These are phyloP conservation scores for Ovis aries DNA, from an alignment of 2,113 vertebrate genomes.

Conservation along the genomic window ARS-UI_Ramb_v3.0 NC_056080.1:137737501-137738000, in stretches of 20 bases:
- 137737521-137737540: not conserved
- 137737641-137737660: not conserved
- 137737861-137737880: constrained; percentile 5
- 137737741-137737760: not conserved
- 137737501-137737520: not conserved
- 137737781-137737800: not conserved
- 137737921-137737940: not conserved
- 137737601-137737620: not conserved
- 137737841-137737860: not conserved
- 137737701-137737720: not conserved
- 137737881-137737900: constrained; percentile 1
- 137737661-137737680: not conserved
- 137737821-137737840: not conserved
- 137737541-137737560: not conserved
- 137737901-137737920: not conserved
- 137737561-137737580: not conserved
- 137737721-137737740: not conserved
- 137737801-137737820: not conserved
- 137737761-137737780: not conserved
- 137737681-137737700: not conserved
- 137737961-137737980: not conserved
- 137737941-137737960: not conserved
- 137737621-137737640: not conserved
- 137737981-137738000: not conserved
- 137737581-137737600: not conserved